phyloP scores from a whole-genome alignment of 2,113 vertebrate species.

The Gambusia affinis region DNA sequence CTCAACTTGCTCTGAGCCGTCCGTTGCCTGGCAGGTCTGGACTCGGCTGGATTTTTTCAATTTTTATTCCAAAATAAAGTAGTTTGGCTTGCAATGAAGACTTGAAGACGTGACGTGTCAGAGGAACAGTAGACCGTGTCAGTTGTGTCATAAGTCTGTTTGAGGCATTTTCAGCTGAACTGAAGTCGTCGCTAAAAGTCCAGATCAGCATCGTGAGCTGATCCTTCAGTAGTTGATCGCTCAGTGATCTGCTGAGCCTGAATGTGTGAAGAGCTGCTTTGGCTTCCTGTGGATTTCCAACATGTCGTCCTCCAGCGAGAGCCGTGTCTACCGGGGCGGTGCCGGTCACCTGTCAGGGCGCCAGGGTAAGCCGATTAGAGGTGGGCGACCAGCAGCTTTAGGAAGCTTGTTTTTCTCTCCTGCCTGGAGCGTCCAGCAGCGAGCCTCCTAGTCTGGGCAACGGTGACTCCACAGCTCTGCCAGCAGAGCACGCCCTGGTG shows the following conservation, averaged over 20 bases:
- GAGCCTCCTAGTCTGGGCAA: constrained; percentile 35
- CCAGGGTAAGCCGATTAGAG: constrained; percentile 84
- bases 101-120: no score
- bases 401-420: constrained; percentile 65
- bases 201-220: neutral
- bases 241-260: constrained; percentile 15
- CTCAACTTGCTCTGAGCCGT: no score
- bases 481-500: constrained; percentile 23
- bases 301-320: constrained; percentile 59
- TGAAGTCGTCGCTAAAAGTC: neutral
- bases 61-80: no score
- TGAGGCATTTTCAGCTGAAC: neutral
- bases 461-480: no score
- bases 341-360: constrained; percentile 75
- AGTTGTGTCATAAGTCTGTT: neutral
- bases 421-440: constrained; percentile 64
- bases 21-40: no score
- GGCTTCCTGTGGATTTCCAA: constrained; percentile 71
- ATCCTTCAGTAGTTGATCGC: constrained; percentile 15
- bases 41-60: no score
- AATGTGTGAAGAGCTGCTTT: constrained; percentile 53
- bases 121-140: no score
- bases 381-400: constrained; percentile 80
- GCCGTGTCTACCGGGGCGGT: constrained; percentile 58
- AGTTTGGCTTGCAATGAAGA: no score